These are phyloP conservation scores for Potorous gilbertii DNA, from an alignment of 2,797 vertebrate genomes.

Conservation along the genomic window DNA sequence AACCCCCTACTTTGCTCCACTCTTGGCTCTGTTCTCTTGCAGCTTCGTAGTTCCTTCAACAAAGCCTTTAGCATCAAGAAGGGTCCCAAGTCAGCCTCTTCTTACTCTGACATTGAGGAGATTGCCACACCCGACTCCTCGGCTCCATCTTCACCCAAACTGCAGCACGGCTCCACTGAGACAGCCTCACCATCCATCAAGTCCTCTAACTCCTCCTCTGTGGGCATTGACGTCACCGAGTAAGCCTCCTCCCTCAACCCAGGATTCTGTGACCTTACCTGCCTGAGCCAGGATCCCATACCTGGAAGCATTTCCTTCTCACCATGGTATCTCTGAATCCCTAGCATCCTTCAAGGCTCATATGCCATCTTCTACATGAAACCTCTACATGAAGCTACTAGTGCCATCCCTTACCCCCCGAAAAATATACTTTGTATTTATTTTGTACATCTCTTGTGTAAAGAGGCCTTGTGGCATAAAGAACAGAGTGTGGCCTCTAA, in stretches of 20 bases:
- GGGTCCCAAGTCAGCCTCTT: conserved; percentile 92
- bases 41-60: conserved; percentile 98
- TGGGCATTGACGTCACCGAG: conserved; percentile 84
- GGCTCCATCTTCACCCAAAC: conserved; percentile 96
- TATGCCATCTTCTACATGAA: neutral
- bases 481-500: neutral
- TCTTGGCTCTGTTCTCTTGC: conserved; percentile 60
- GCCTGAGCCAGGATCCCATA: neutral
- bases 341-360: neutral
- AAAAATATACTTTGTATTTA: neutral
- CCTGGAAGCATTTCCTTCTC: neutral
- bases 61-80: conserved; percentile 99
- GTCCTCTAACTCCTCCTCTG: conserved; percentile 89
- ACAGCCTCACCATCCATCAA: conserved; percentile 85
- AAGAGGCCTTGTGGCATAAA: neutral
- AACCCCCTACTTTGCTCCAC: neutral
- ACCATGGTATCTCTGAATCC: neutral
- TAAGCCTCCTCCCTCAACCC: conserved; percentile 52
- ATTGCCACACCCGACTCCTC: conserved; percentile 96
- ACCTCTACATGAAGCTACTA: neutral
- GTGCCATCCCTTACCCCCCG: neutral
- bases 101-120: conserved; percentile 98
- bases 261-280: neutral
- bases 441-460: neutral
- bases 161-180: conserved; percentile 90